Evolutionary conservation across 2,113 vertebrate species (phyloP).

Genomic region (Microcebus murinus): DNA sequence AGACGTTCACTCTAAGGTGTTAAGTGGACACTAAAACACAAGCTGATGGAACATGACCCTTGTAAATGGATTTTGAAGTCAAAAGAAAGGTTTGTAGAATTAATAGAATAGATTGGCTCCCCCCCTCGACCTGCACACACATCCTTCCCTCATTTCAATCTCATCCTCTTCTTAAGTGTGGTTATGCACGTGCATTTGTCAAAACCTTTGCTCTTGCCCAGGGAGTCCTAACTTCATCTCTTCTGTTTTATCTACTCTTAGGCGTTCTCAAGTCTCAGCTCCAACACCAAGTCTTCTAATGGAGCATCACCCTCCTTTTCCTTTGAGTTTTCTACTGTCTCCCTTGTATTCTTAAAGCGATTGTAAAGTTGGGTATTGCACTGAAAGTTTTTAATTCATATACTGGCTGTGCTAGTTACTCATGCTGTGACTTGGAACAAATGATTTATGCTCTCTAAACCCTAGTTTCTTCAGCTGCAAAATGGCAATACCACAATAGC

Average conservation of each 20-base stretch:
- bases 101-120: background rate
- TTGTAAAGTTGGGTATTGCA: background rate
- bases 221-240: background rate
- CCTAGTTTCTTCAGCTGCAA: background rate
- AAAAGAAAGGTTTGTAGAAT: background rate
- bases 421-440: background rate
- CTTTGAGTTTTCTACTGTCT: background rate
- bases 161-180: background rate
- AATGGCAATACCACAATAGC: background rate
- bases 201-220: background rate
- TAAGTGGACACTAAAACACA: background rate
- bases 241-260: background rate
- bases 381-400: background rate
- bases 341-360: background rate
- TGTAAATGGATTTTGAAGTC: background rate
- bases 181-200: background rate
- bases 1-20: background rate
- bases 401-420: background rate
- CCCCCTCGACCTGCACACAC: accelerated
- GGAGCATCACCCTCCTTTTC: accelerated
- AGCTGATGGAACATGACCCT: background rate
- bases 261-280: background rate
- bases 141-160: background rate
- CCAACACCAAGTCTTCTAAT: accelerated
- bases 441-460: background rate